Base-by-base conservation (phyloP, 2,888 invertebrate species). In the Dolichopus griseipennis region DNA sequence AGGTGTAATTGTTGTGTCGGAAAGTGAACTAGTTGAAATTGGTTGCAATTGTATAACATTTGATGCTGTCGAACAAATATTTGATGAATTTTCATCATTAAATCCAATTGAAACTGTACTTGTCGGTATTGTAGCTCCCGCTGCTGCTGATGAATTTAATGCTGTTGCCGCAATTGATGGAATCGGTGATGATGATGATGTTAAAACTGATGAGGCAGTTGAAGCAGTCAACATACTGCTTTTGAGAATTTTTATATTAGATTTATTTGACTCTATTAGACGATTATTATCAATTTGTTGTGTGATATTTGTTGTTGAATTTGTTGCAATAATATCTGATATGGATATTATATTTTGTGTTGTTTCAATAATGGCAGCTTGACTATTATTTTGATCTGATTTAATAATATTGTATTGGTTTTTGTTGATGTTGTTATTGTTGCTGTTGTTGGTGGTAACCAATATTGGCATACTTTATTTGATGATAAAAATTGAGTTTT, bases 131-230 rank as follows among this genome's bases (percentile, higher is more conserved):
- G 62, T 34, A 8, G 64, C 15, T 20, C 66, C 5, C 15, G 21
- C 22, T 62, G 33, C 15, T 65, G 27, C 27, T n/a, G 64, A 22
- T 20, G 64, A 33, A 33, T 20, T 37, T 27, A 63, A 61, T 65
- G 43, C 64, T 64, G 63, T 41, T 69, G 65, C 18, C 62, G 41
- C 18, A 27, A 64, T 43, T 61, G 65, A 22, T 67, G 67, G 64
- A 64, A 64, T 9, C n/a, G 65, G 27, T 65, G 69, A 65, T 68
- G 70, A 33, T 66, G 65, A 62, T 41, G 61, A 41, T 64, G 66
- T 65, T 52, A 61, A 61, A 41, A 65, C 64, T 37, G 67, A 27
- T 62, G 68, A 64, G 33, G 64, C 52, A 65, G 68, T 67, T 65
- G 66, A 33, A 65, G 69, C 66, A 9, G 66, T 34, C 43, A 66